Conservation (phyloP, 2,888 invertebrate species). For the Tupiocoris notatus region DNA sequence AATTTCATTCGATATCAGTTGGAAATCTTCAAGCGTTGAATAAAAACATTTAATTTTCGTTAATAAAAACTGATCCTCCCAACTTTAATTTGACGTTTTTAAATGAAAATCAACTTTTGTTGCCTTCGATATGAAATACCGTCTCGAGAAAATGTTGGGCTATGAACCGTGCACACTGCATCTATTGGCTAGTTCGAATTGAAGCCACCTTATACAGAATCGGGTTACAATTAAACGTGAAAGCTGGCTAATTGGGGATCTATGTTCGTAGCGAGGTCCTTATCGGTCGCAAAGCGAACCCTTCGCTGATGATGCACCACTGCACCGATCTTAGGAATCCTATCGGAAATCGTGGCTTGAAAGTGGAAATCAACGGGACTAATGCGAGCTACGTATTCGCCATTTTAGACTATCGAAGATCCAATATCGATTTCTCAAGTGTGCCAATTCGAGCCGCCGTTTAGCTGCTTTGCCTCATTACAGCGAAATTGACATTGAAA, state of each 20-base stretch:
- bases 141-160: too few relatives aligned
- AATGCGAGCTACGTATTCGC: not conserved
- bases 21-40: too few relatives aligned
- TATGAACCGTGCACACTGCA: too few relatives aligned
- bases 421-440: not conserved
- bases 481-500: too few relatives aligned
- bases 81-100: too few relatives aligned
- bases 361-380: not conserved
- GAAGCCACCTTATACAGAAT: slow-evolving; percentile 31
- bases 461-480: too few relatives aligned
- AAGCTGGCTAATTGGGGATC: slow-evolving; percentile 37
- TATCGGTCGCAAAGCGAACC: slow-evolving; percentile 19
- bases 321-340: slow-evolving; percentile 8
- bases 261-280: slow-evolving; percentile 25
- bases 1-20: too few relatives aligned
- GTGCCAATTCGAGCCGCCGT: too few relatives aligned
- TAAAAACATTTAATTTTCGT: too few relatives aligned
- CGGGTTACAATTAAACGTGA: slow-evolving; percentile 38
- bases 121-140: too few relatives aligned
- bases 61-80: too few relatives aligned
- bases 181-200: not conserved
- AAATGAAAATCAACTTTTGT: too few relatives aligned
- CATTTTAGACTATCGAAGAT: not conserved
- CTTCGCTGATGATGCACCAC: not conserved
- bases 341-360: slow-evolving; percentile 16